These are phyloP conservation scores for Chondrilla cf. caribensis DNA, from an alignment of 37 sponge, comb jelly and placozoan genomes.

Conservation along the genomic window DNA sequence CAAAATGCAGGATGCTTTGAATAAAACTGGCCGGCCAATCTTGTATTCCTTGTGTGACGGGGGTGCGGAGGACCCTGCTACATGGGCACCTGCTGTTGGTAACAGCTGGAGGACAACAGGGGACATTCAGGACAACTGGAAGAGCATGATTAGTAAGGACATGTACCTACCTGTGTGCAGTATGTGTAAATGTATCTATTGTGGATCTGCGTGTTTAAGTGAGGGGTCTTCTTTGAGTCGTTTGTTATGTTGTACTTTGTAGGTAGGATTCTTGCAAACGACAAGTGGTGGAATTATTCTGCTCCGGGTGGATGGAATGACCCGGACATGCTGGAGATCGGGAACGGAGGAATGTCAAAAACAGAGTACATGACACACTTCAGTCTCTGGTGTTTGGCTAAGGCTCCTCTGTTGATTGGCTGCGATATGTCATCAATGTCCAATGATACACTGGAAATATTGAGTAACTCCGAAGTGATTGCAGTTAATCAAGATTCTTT, in stretches of 20 bases:
- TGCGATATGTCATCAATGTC: constrained; percentile 63
- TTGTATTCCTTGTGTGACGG: constrained; percentile 88
- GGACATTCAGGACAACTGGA: constrained; percentile 72
- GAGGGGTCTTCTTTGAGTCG: neutral
- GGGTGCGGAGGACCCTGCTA: constrained; percentile 66
- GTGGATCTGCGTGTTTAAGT: neutral
- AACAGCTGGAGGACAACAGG: constrained; percentile 90
- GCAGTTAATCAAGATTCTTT: constrained; percentile 76
- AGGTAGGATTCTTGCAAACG: constrained; percentile 51
- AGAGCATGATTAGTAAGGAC: constrained; percentile 38
- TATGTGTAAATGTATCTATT: neutral
- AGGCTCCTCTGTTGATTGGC: constrained; percentile 85
- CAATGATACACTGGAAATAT: constrained; percentile 61
- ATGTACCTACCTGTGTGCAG: neutral
- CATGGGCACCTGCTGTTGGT: constrained; percentile 74
- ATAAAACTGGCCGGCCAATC: constrained; percentile 69
- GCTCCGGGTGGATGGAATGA: constrained; percentile 89
- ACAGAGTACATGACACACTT: constrained; percentile 76
- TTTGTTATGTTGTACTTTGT: neutral
- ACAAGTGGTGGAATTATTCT: constrained; percentile 55
- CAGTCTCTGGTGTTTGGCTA: constrained; percentile 84
- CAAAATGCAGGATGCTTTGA: constrained; percentile 72
- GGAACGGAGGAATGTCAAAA: constrained; percentile 71
- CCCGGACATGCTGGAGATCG: constrained; percentile 86
- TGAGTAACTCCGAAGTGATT: constrained; percentile 83